Evolutionary conservation across 2,113 vertebrate species (phyloP).

Genomic region (Ageneiosus marmoratus): DNA sequence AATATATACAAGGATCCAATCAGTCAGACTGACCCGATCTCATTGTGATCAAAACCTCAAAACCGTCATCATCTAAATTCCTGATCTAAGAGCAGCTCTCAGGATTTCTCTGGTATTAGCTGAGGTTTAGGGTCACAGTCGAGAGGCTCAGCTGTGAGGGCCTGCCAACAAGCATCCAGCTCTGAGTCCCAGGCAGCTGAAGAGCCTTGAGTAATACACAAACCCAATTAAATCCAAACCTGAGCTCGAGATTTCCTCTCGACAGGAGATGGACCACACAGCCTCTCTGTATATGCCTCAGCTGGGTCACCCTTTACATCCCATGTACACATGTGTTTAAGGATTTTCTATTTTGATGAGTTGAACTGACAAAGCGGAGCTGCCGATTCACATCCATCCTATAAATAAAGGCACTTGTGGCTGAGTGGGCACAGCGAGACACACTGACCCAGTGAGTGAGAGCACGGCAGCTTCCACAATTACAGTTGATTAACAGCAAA

Average conservation of each 20-base stretch:
- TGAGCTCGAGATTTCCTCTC: conserved; percentile 50
- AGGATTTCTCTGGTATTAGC: conserved; percentile 44
- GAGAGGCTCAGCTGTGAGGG: conserved; percentile 45
- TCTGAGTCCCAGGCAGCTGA: conserved; percentile 24
- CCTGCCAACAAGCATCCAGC: conserved; percentile 22
- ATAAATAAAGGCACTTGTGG: conserved; percentile 44
- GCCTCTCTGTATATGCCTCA: conserved; percentile 35
- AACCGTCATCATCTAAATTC: conserved; percentile 26
- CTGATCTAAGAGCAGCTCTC: conserved; percentile 31
- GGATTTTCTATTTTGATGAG: conserved; percentile 55
- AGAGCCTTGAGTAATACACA: conserved; percentile 48
- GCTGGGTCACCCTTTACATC: conserved; percentile 24
- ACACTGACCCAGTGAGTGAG: conserved; percentile 42
- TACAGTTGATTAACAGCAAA: conserved; percentile 48
- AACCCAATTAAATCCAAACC: conserved; percentile 52
- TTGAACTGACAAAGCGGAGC: conserved; percentile 32
- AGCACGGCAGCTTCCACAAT: conserved; percentile 50
- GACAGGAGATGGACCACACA: conserved; percentile 15
- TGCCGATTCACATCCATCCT: conserved; percentile 18
- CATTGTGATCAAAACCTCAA: conserved; percentile 22
- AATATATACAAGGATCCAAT: conserved; percentile 39
- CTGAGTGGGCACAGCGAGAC: conserved; percentile 23
- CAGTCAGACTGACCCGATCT: conserved; percentile 43
- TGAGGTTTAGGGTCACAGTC: conserved; percentile 38
- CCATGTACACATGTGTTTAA: conserved; percentile 58